These are phyloP conservation scores for Nyctereutes procyonoides DNA, from an alignment of 2,113 vertebrate genomes.

Conservation along the genomic window DNA sequence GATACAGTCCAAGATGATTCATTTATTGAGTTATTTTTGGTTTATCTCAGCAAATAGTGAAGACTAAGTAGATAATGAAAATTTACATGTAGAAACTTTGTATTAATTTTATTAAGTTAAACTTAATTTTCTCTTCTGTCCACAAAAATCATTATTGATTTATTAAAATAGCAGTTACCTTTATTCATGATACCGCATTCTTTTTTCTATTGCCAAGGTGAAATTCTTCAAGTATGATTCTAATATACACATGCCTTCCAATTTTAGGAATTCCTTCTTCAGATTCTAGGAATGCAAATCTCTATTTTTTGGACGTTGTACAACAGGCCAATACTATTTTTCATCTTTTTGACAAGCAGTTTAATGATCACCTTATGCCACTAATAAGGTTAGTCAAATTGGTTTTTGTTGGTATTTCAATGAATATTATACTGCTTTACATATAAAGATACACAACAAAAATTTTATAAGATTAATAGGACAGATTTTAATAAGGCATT, in stretches of 20 bases:
- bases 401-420: conserved; percentile 45
- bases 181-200: not conserved
- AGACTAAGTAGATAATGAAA: not conserved
- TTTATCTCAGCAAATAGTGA: conserved; percentile 47
- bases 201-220: conserved; percentile 67
- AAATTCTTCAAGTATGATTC: conserved; percentile 61
- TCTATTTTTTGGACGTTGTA: conserved; percentile 99
- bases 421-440: not conserved
- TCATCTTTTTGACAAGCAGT: conserved; percentile 99
- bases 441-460: not conserved
- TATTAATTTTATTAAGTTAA: conserved; percentile 34
- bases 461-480: conserved; percentile 25
- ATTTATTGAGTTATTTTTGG: not conserved
- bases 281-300: conserved; percentile 97
- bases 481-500: conserved; percentile 31
- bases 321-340: conserved; percentile 99
- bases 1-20: not conserved
- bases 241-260: conserved; percentile 46
- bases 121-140: conserved; percentile 33
- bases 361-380: conserved; percentile 99
- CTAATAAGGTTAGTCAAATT: conserved; percentile 94
- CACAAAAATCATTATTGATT: conserved; percentile 16
- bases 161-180: conserved; percentile 29
- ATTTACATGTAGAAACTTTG: not conserved
- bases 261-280: conserved; percentile 96